These are phyloP conservation scores for Cassiopea andromeda DNA, from an alignment of 30 jellyfish, hydroid and myxozoan genomes.

Conservation along the genomic window DNA sequence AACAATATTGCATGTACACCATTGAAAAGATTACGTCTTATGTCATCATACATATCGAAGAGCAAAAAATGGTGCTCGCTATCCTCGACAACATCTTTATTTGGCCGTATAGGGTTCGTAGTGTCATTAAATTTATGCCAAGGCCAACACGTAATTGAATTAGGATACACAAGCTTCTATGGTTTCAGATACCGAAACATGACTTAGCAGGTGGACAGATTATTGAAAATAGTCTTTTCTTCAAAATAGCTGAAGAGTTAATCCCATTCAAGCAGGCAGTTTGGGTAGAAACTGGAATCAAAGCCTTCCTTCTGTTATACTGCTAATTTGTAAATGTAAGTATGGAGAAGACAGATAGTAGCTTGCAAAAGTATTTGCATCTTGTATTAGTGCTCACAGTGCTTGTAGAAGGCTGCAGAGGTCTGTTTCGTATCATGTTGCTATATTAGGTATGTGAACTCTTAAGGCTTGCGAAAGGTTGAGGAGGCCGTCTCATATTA, in stretches of 20 bases:
- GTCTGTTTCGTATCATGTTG: too few relatives aligned
- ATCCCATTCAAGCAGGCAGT: constrained; percentile 41
- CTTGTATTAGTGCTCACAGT: too few relatives aligned
- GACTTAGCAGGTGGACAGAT: constrained; percentile 22
- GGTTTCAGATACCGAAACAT: neutral
- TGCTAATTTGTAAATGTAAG: too few relatives aligned
- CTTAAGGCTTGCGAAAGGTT: too few relatives aligned
- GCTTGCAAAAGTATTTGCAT: too few relatives aligned
- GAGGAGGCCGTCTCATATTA: too few relatives aligned
- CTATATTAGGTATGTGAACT: too few relatives aligned
- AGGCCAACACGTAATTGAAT: neutral
- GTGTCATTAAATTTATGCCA: neutral
- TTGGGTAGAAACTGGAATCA: constrained; percentile 19
- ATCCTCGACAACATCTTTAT: neutral
- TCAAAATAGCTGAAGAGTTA: neutral
- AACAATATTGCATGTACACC: constrained; percentile 1
- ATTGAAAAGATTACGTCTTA: neutral
- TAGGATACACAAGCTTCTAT: neutral
- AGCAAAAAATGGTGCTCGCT: neutral
- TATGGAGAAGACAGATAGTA: too few relatives aligned
- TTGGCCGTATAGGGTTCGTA: neutral
- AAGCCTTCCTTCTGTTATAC: neutral
- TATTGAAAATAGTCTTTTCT: neutral
- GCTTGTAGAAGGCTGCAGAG: too few relatives aligned
- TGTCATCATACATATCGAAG: neutral